Base-by-base conservation (phyloP, 2,797 vertebrate species). In the Rhincodon typus region DNA sequence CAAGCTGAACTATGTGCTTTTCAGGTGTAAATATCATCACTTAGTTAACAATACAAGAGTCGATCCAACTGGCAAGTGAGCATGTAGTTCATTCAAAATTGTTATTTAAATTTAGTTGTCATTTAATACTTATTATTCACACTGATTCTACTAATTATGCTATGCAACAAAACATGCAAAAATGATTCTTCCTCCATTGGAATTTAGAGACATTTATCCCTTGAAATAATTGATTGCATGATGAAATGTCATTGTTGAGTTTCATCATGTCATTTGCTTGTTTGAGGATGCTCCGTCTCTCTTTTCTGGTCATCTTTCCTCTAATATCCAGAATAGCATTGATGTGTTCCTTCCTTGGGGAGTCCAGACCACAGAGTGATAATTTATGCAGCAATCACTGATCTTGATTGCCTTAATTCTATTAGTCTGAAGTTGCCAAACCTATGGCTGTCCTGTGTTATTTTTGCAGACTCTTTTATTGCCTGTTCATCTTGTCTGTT, bases 301-400 rank as follows among this genome's bases (percentile, higher is more conserved):
- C 53, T n/a, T 10, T 19, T 66, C 21, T n/a, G 34, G 88, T 66
- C n/a, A 91, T n/a, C 53, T 66, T 91, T 66, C 88, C 53, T 34
- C 21, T 91, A 21, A 91, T 66, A 15, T 62, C 34, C 88, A 91
- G 57, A 34, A 91, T 34, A 53, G 88, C 53, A 3, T n/a, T 34
- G 34, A 91, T 91, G 50, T 91, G 88, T 13, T 91, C 62, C 30
- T 91, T 91, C 50, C 88, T 91, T n/a, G n/a, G n/a, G n/a, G n/a
- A n/a, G n/a, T n/a, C n/a, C n/a, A n/a, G n/a, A n/a, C n/a, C n/a
- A n/a, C n/a, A n/a, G n/a, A n/a, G n/a, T n/a, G n/a, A n/a, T n/a
- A n/a, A n/a, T 5, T 82, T 4, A 38, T n/a, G 38, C 17, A 42
- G 1, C 79, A 84, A 42, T 84, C 21, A 46, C 82, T 46, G 42